These are phyloP conservation scores for Plecturocebus donacophilus DNA, from an alignment of 2,113 vertebrate species.

Conservation along the genomic window DNA sequence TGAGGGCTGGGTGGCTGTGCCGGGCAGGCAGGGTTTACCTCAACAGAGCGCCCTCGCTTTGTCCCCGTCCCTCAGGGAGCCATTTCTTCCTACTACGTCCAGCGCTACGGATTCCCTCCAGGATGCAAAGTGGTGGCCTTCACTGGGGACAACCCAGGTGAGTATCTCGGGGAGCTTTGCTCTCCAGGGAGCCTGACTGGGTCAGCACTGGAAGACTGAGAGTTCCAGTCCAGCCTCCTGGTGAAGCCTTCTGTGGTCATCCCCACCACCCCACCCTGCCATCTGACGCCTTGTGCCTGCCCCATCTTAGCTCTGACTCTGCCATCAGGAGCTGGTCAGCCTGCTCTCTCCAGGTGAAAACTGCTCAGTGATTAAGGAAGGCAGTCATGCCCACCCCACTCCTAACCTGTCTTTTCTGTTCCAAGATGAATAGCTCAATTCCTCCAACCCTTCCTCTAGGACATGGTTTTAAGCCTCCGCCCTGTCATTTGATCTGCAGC, in stretches of 20 bases:
- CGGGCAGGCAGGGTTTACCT: neutral
- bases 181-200: neutral
- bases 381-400: neutral
- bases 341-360: neutral
- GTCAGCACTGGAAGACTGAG: neutral
- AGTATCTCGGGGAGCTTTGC: neutral
- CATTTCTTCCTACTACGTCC: constrained; percentile 89
- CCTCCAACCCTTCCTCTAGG: neutral
- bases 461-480: neutral
- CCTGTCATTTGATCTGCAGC: neutral
- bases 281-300: neutral
- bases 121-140: constrained; percentile 92
- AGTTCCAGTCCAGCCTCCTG: neutral
- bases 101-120: constrained; percentile 89
- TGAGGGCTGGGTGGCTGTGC: neutral
- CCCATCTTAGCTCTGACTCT: neutral
- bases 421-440: neutral
- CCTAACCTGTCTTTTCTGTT: neutral
- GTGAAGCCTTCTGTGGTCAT: neutral
- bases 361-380: no score
- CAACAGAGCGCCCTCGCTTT: neutral
- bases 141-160: constrained; percentile 98
- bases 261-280: neutral
- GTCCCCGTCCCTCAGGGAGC: constrained; percentile 85
- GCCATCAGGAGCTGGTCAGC: neutral